Percentiles rank a stretch among this genome's conserved stretches.
phyloP scores from a whole-genome alignment of 1,140 invertebrate genomes.

The Oscheius sp. region DNA sequence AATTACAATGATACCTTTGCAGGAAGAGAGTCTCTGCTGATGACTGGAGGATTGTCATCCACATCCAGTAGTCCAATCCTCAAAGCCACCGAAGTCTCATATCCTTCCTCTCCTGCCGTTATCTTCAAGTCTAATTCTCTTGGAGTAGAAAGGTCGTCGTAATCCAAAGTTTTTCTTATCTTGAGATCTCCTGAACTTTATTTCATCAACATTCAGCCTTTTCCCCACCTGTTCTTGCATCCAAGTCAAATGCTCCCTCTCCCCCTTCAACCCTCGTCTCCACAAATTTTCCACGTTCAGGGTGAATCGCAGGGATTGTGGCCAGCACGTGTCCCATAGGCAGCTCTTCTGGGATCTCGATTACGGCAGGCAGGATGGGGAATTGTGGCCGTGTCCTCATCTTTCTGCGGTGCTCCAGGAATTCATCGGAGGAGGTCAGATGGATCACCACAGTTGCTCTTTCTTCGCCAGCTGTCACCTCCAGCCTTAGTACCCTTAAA shows the following conservation, averaged over 20 bases:
- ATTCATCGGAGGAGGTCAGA: background rate
- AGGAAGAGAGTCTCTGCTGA: background rate
- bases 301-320: background rate
- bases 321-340: background rate
- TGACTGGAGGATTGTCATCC: constrained; percentile 18
- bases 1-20: background rate
- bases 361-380: background rate
- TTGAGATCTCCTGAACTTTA: background rate
- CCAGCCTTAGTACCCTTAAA: background rate
- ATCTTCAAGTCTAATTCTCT: constrained; percentile 10
- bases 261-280: background rate
- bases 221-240: background rate
- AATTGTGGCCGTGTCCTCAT: background rate
- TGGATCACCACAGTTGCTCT: background rate
- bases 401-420: background rate
- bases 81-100: background rate
- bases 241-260: constrained; percentile 3
- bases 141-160: background rate
- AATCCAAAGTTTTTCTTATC: constrained; percentile 6
- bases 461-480: background rate
- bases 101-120: constrained; percentile 8
- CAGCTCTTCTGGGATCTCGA: background rate
- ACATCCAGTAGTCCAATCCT: constrained; percentile 6
- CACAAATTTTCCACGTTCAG: background rate
- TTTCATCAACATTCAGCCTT: background rate